Percentiles rank a stretch among this genome's conserved stretches.
Conservation (phyloP, 1,140 invertebrate genomes). For the Pseudomyrmex pallidus region DNA sequence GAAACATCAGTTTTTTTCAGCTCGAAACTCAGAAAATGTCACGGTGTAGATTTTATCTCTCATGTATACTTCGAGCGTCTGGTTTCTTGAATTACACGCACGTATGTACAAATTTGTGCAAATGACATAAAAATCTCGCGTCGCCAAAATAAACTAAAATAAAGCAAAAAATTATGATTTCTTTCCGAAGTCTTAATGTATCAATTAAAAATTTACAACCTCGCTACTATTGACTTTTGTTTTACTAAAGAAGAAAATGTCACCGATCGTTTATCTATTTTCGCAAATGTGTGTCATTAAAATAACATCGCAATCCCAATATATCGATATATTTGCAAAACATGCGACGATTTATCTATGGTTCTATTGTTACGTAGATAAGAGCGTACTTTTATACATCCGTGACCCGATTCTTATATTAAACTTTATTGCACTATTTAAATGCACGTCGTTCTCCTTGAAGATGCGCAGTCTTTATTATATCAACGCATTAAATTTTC, state of each 20-base stretch:
- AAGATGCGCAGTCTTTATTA: not conserved
- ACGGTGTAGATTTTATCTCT: no score
- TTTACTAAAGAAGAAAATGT: not conserved
- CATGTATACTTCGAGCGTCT: no score
- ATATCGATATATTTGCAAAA: conserved; percentile 33
- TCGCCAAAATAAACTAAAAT: not conserved
- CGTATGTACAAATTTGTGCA: not conserved
- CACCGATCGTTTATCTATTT: conserved; percentile 20
- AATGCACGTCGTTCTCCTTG: not conserved
- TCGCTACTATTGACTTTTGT: not conserved
- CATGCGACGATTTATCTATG: not conserved
- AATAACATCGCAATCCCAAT: conserved; percentile 33
- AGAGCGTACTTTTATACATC: conserved; percentile 18
- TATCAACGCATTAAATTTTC: conserved; percentile 12
- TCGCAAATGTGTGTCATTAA: conserved; percentile 1
- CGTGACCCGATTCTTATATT: conserved; percentile 32
- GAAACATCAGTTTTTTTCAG: no score
- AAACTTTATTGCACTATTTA: conserved; percentile 9
- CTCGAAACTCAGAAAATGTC: no score
- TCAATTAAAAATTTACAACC: not conserved
- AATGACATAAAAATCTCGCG: no score
- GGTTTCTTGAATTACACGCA: no score
- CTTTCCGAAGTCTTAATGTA: not conserved
- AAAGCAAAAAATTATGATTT: not conserved
- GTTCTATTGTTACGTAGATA: conserved; percentile 31